phyloP scores from a whole-genome alignment of 1,140 invertebrate genomes.

The Orius insidiosus region DNA sequence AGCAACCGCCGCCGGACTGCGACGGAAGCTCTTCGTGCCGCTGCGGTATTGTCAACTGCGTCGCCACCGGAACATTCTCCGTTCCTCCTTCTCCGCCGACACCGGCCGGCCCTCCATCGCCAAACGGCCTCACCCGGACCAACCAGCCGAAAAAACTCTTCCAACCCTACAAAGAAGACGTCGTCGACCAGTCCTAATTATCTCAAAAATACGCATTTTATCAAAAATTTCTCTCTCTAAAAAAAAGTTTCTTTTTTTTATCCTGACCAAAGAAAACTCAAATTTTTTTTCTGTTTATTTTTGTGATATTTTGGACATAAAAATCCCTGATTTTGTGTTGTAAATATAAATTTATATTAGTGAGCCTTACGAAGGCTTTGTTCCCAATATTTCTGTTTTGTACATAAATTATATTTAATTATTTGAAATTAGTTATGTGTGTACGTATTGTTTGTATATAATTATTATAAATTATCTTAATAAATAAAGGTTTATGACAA shows the following conservation, averaged over 20 bases:
- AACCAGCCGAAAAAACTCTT: slow-evolving; percentile 19
- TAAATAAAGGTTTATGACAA: too few relatives aligned
- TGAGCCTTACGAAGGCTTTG: too few relatives aligned
- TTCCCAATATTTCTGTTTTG: too few relatives aligned
- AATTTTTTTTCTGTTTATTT: too few relatives aligned
- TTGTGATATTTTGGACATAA: too few relatives aligned
- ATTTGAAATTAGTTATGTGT: too few relatives aligned
- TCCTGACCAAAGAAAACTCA: not conserved
- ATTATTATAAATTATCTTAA: too few relatives aligned
- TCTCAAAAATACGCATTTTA: not conserved
- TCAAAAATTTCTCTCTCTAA: slow-evolving; percentile 1
- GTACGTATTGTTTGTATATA: too few relatives aligned
- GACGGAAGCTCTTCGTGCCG: slow-evolving; percentile 24
- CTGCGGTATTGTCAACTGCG: slow-evolving; percentile 23
- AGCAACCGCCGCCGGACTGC: slow-evolving; percentile 29
- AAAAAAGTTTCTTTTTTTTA: too few relatives aligned
- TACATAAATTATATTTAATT: too few relatives aligned
- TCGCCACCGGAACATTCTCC: slow-evolving; percentile 14
- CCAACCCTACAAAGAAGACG: slow-evolving; percentile 22
- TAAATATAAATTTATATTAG: too few relatives aligned
- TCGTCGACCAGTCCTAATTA: slow-evolving; percentile 15
- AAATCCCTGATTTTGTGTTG: too few relatives aligned
- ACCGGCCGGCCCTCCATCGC: slow-evolving; percentile 6
- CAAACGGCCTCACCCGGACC: slow-evolving; percentile 1
- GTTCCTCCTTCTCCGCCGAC: slow-evolving; percentile 1